Conservation (phyloP, 2,888 invertebrate species). For the Microctonus hyperodae region DNA sequence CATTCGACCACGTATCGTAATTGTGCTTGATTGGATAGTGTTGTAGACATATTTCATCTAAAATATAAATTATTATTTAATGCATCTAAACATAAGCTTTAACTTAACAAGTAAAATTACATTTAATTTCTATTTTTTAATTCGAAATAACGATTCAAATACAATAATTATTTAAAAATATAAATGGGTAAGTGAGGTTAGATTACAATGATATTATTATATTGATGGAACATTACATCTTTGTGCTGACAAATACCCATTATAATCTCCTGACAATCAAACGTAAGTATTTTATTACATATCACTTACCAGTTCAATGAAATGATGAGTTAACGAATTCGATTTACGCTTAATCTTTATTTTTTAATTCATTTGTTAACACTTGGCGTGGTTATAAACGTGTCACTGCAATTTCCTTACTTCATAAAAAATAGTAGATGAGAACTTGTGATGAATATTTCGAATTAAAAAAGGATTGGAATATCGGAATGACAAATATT, state of each 20-base stretch:
- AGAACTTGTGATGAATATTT: background rate
- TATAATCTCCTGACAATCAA: too few species aligned
- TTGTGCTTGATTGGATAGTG: slow-evolving; percentile 73
- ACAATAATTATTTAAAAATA: background rate
- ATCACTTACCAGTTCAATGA: background rate
- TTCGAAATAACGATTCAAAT: background rate
- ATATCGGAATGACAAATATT: slow-evolving; percentile 1
- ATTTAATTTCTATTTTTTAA: too few species aligned
- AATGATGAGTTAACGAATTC: background rate
- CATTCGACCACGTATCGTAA: slow-evolving; percentile 83
- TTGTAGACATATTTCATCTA: slow-evolving; percentile 58
- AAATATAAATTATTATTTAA: slow-evolving; percentile 11
- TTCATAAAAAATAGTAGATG: too few species aligned
- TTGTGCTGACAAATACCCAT: too few species aligned
- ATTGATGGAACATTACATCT: background rate
- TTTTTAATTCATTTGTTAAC: background rate
- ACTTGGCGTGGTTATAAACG: background rate
- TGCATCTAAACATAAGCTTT: slow-evolving; percentile 27
- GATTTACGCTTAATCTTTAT: background rate
- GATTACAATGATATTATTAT: background rate
- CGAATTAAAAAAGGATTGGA: background rate
- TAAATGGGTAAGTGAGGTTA: slow-evolving; percentile 4
- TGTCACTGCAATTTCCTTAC: background rate
- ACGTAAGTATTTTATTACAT: background rate
- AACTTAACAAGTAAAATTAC: too few species aligned